Evolutionary conservation across 2,888 invertebrate genomes (phyloP), one percentile per base, ranked within the genome.

Genomic region (Epirrhoe alternata): DNA sequence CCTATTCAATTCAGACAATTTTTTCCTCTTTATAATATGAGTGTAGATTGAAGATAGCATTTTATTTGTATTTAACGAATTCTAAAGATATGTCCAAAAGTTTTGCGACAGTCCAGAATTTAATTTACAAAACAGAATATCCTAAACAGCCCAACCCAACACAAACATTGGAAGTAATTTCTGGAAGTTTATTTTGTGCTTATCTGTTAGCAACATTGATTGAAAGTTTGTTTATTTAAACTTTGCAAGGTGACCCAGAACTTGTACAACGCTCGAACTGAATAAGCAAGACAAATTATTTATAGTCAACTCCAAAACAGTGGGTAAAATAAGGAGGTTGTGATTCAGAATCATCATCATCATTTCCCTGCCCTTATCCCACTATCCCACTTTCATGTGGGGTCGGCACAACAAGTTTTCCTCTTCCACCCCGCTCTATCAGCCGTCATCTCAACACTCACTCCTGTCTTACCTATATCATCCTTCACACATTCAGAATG

Each of bases 91-190:
- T n/a, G 33, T 49, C 12, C 10, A 17, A 51, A 59, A 59, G 35
- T 42, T 61, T 45, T 5, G 53, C 12, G 33, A 60, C 42, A 52
- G 58, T 38, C 8, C 14, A 51, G 51, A 51, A 51, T 59, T 58
- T 8, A 59, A 51, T 51, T 59, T 59, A 24, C 58, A 30, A 59
- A 58, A 59, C 50, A 59, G 51, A 59, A 51, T 51, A 51, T 33
- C 16, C 57, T 47, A 47, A 57, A 51, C 35, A 45, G 30, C 57
- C 35, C 16, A 1, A 58, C 51, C 24, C 24, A 59, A 59, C 17
- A 51, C 58, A 59, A 59, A 59, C 33, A 24, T 51, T 38, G 51
- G 17, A 59, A 59, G 38, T 59, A 59, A 59, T 51, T 59, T 51
- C 51, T 50, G 1, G 51, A 51, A 38, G 38, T 38, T 51, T 49